Evolutionary conservation across 2,113 vertebrate species (phyloP).

Genomic region (Lampris megalopsis): DNA sequence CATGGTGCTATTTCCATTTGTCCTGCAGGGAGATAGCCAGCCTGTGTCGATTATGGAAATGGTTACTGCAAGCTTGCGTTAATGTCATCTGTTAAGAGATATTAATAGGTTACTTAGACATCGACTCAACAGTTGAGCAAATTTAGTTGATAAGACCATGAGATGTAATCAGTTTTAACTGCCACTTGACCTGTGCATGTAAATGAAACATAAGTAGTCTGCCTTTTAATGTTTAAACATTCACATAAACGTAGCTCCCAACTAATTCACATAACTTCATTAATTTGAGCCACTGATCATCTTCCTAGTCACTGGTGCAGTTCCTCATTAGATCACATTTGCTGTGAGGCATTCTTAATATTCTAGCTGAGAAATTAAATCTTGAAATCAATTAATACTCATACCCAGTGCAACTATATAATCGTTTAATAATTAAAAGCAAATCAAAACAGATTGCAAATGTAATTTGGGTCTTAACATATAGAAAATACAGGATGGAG

Average conservation of each 20-base stretch:
- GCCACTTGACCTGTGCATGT: slow-evolving; percentile 47
- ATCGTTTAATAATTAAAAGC: slow-evolving; percentile 64
- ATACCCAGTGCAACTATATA: slow-evolving; percentile 49
- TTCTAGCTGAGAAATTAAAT: slow-evolving; percentile 56
- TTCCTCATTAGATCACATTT: slow-evolving; percentile 74
- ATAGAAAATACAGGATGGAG: not conserved
- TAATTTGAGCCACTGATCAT: slow-evolving; percentile 74
- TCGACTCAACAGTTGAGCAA: slow-evolving; percentile 49
- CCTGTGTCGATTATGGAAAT: slow-evolving; percentile 49
- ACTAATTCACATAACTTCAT: slow-evolving; percentile 77
- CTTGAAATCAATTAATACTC: slow-evolving; percentile 66
- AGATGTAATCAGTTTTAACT: slow-evolving; percentile 64
- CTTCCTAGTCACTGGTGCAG: slow-evolving; percentile 67
- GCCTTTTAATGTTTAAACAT: slow-evolving; percentile 67
- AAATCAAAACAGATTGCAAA: slow-evolving; percentile 11
- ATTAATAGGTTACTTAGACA: slow-evolving; percentile 60
- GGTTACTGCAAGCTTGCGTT: slow-evolving; percentile 53
- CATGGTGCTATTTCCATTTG: slow-evolving; percentile 26
- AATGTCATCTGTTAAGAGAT: slow-evolving; percentile 43
- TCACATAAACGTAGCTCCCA: slow-evolving; percentile 61
- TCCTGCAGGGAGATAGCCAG: slow-evolving; percentile 28
- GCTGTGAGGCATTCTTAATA: slow-evolving; percentile 64
- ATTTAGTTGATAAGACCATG: slow-evolving; percentile 73
- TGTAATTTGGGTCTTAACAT: not conserved
- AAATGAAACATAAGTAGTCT: slow-evolving; percentile 59